A percentile compares a stretch with the other conserved stretches of the same genome.
These are phyloP conservation scores for Synanthedon myopaeformis DNA, from an alignment of 2,888 invertebrate genomes.

Conservation along the genomic window DNA sequence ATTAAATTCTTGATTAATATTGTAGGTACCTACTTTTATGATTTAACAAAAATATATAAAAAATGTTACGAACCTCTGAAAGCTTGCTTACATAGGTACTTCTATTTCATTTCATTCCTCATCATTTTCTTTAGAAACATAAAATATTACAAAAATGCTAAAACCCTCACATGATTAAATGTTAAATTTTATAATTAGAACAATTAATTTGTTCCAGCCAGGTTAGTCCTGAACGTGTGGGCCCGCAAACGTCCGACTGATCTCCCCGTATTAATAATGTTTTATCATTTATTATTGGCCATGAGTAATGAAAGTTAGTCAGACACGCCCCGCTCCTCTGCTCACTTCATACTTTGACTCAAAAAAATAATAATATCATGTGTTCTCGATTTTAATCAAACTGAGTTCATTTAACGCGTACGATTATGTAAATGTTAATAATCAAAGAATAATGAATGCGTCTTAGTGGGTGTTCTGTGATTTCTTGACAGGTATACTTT, in stretches of 20 bases:
- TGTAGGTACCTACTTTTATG: too few species aligned
- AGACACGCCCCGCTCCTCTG: conserved; percentile 57
- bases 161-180: background rate
- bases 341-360: conserved; percentile 48
- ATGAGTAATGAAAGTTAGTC: conserved; percentile 67
- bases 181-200: conserved; percentile 37
- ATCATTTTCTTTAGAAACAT: too few species aligned
- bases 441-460: conserved; percentile 13
- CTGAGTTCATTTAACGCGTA: conserved; percentile 35
- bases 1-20: too few species aligned
- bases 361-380: conserved; percentile 42
- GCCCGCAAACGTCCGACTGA: conserved; percentile 49
- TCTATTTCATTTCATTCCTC: too few species aligned
- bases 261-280: conserved; percentile 67
- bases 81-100: too few species aligned
- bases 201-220: conserved; percentile 61
- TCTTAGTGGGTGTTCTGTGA: conserved; percentile 33
- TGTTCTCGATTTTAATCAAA: conserved; percentile 35
- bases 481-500: conserved; percentile 4
- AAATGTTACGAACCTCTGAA: too few species aligned
- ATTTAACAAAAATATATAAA: too few species aligned
- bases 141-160: too few species aligned
- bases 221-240: conserved; percentile 39
- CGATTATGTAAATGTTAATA: conserved; percentile 35
- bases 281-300: conserved; percentile 67